Evolutionary conservation across 1,140 invertebrate genomes (phyloP), one percentile per base, ranked within the genome.

Genomic region (Bombus sylvicola): DNA sequence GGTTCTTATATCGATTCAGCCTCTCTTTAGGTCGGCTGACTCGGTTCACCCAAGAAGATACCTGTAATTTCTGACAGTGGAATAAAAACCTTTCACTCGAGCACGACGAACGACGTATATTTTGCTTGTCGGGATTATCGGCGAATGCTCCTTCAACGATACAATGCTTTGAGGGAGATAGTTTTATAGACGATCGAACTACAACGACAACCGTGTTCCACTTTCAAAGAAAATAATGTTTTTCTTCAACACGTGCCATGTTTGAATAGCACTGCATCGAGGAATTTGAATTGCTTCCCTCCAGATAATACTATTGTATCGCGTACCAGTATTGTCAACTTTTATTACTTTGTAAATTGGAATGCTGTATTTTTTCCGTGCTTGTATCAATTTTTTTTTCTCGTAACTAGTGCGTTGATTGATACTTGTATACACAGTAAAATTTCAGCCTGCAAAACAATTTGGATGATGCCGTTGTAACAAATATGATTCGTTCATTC

Each of bases 11-110:
- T 37, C 66, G 37, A 64, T 74, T 88, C 74, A 74, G 73, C 64
- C 62, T 85, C 47, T 81, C 74, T 76, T 77, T 57, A 53, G 37
- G 64, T 86, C 81, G 75, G 43, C 62, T 74, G 66, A 68, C 78
- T 81, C 77, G 59, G 77, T 85, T 62, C 59, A 62, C 28, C 28
- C 47, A 53, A 53, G 47, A 85, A 74, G 87, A 78, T 88, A 85
- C 73, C 57, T n/a, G 78, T 88, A 88, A 86, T 88, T 89, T 89
- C 53, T 77, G 84, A 85, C 59, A 66, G 41, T 22, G 22, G 41
- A 64, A 47, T 62, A 41, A 59, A 53, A 39, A 66, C 41, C 43
- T 72, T 39, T 73, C 41, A 4, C 25, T 31, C 62, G 69, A n/a
- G 37, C 6, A 22, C 57, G 31, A n/a, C 57, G 57, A 73, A 28